Percentiles rank a stretch among this genome's conserved stretches.
Conservation (phyloP, 2,797 vertebrate species). For the Anas capensis region DNA sequence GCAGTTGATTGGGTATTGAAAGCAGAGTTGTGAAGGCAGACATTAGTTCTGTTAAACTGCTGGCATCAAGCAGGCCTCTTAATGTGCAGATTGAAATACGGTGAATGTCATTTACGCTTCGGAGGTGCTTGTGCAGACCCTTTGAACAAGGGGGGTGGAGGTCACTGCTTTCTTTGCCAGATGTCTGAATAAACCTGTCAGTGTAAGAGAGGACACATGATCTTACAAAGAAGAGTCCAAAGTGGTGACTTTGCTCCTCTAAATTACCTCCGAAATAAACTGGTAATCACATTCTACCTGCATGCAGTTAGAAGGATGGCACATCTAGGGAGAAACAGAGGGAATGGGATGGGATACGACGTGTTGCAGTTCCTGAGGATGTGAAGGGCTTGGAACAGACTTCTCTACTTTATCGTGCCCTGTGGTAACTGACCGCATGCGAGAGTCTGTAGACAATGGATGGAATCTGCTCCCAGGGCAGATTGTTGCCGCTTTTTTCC, state of each 20-base stretch:
- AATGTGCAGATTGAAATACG: background rate
- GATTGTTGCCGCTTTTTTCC: background rate
- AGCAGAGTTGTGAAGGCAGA: background rate
- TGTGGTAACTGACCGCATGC: accelerated
- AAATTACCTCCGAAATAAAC: background rate
- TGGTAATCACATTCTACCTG: background rate
- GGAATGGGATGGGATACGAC: background rate
- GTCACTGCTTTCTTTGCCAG: background rate
- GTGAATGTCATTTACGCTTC: accelerated
- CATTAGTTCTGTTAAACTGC: background rate
- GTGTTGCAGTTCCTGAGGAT: background rate
- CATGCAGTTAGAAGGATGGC: background rate
- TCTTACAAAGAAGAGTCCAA: background rate
- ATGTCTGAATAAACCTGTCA: background rate
- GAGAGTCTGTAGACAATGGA: background rate
- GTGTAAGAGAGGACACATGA: background rate
- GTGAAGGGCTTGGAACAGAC: background rate
- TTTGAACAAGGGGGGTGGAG: background rate
- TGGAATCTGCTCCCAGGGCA: background rate
- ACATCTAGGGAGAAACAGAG: background rate
- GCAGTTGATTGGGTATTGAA: background rate
- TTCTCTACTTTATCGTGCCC: background rate
- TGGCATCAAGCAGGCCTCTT: background rate
- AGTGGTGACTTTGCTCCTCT: background rate
- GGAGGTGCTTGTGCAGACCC: background rate